Base-by-base conservation (phyloP, 2,888 invertebrate species). In the Euplagia quadripunctaria region DNA sequence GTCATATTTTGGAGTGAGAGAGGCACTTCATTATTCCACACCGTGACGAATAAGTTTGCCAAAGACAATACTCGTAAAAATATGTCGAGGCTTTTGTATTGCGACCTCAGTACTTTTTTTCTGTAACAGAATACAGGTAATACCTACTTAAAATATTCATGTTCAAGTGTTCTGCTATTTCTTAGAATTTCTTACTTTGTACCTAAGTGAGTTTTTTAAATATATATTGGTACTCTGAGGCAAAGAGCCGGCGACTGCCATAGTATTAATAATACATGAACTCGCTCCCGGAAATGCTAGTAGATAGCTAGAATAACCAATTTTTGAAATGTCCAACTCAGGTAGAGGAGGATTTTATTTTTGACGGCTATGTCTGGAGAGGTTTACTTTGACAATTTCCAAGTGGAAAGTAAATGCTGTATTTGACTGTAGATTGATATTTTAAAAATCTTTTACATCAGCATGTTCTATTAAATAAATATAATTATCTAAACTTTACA, bases 181-280 rank as follows among this genome's bases (percentile, higher is more conserved):
- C 20, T 31, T 2, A 68, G 66, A 73, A 76, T 73, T 77, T 76
- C 74, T 70, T 71, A 80, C 75, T 79, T 78, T 82, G 76, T 76
- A 78, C 72, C 64, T 74, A 80, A 79, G 79, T 73, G 79, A 77
- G 79, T 73, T 87, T 89, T 88, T 87, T 68, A 88, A 86, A 89
- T 89, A 89, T 88, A 89, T 88, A 89, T 89, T 88, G 89, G 87
- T 85, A 80, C 85, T 87, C 84, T 84, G 83, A 82, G 79, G 83
- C 82, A 84, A 81, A 84, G 85, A 85, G 72, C 76, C 74, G 76
- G 71, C 78, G 75, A 70, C 82, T 83, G 77, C 77, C 76, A 79
- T 73, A 77, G 82, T 87, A 89, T 89, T 87, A 89, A 89, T 89
- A 89, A 88, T 88, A 85, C 89, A 89, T 89, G 89, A 89, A 87